Base-by-base conservation (phyloP, 2,113 vertebrate genomes). In the Mohoua ochrocephala region DNA sequence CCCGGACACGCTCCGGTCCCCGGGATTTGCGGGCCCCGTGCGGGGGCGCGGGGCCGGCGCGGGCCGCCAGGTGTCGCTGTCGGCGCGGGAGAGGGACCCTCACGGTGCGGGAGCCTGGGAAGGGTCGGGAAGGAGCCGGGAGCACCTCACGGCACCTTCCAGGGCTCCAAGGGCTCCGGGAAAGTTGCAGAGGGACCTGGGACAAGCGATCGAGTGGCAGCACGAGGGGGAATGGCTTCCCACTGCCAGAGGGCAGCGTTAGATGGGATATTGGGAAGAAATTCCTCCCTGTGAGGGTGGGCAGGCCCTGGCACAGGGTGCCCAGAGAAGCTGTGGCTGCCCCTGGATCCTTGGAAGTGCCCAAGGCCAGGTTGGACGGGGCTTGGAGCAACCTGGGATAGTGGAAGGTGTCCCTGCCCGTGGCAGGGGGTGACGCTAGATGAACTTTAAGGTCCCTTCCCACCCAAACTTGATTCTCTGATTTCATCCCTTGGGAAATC, bases 151-250 rank as follows among this genome's bases (percentile, higher is more conserved):
- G 16, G 26, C 27, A 3, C 11, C 17, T 31, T 50, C 53, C 53
- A 18, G 41, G 3, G 49, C 7, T n/a, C 2, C 22, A 47, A 20
- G 22, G 12, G 18, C 35, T 67, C 17, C 9, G 0, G 4, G 12
- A 61, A 22, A 54, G 10, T 63, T 42, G 30, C 28, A 23, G 26
- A 16, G 35, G 31, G 8, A 22, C 18, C 4, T 24, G 8, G 5
- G 10, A 35, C 13, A 44, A 37, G 12, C 15, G 15, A 2, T 70
- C 33, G 9, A 45, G 33, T 3, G 11, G 4, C 13, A 57, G 31
- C 13, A 39, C 50, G 26, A 28, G 15, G 21, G 17, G 5, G 11
- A 52, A 45, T n/a, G 44, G 13, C 22, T 52, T 71, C 28, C 14
- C 33, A 8, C 4, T 45, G 37, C 5, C 44, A 60, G 47, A 41